Conservation (phyloP, 2,797 vertebrate genomes). For the Hippopotamyrus pictus region DNA sequence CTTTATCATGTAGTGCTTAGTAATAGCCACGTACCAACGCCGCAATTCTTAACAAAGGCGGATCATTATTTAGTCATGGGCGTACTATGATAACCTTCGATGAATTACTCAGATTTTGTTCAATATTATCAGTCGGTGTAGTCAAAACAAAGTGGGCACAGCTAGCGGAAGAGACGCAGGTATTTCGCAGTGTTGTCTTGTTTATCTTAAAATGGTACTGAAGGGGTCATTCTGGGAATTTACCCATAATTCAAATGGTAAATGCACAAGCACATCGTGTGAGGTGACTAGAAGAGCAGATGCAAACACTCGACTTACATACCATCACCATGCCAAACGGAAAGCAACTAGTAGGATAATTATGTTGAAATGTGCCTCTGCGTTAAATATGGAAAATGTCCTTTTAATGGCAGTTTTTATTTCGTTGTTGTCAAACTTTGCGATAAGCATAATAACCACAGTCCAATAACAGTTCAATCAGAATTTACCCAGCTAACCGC, state of each 20-base stretch:
- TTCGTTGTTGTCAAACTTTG: background rate
- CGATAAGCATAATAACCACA: background rate
- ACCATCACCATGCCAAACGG: background rate
- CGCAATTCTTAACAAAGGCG: background rate
- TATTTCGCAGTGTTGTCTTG: background rate
- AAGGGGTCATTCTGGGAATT: background rate
- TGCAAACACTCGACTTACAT: background rate
- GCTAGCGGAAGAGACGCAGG: background rate
- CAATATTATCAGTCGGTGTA: slow-evolving; percentile 29
- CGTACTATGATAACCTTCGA: slow-evolving; percentile 45
- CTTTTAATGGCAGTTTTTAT: background rate
- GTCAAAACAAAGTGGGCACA: slow-evolving; percentile 46
- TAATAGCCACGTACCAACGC: background rate
- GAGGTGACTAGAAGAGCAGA: background rate
- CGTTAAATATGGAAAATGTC: background rate
- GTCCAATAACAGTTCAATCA: background rate
- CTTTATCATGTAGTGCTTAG: background rate
- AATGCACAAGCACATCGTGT: background rate
- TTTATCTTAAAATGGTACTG: background rate
- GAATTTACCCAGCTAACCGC: background rate
- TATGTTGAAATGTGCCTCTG: background rate
- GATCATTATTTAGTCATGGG: slow-evolving; percentile 24
- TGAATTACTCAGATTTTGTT: slow-evolving; percentile 35
- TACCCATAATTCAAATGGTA: background rate
- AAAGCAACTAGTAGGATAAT: background rate